Percentiles rank a stretch among this genome's conserved stretches.
Evolutionary conservation across 2,797 vertebrate species (phyloP).

Genomic region (Clarias platycephalus): DNA sequence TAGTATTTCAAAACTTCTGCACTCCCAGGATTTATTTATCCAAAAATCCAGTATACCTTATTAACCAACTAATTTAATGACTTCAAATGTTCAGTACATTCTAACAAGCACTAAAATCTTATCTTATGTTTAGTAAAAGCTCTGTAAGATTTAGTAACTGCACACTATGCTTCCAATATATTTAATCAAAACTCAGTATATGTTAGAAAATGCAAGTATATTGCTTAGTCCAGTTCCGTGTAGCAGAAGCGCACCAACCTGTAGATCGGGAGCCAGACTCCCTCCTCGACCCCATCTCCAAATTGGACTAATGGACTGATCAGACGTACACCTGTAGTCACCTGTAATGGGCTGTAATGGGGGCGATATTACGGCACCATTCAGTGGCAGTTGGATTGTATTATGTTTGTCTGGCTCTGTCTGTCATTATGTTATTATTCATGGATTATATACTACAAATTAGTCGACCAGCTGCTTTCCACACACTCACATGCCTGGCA

Average conservation of each 20-base stretch:
- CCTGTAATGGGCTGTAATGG: too few species aligned
- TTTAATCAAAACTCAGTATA: background rate
- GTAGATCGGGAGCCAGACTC: background rate
- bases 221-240: background rate
- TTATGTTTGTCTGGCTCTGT: slow-evolving; percentile 56
- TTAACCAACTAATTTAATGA: too few species aligned
- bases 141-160: too few species aligned
- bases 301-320: slow-evolving; percentile 33
- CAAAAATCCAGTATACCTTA: too few species aligned
- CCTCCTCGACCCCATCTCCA: slow-evolving; percentile 23
- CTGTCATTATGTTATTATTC: slow-evolving; percentile 54
- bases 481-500: too few species aligned
- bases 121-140: too few species aligned
- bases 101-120: too few species aligned
- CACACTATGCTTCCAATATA: background rate
- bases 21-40: too few species aligned
- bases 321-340: slow-evolving; percentile 19
- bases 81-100: too few species aligned
- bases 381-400: slow-evolving; percentile 47
- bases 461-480: too few species aligned
- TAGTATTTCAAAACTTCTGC: too few species aligned
- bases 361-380: too few species aligned
- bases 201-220: background rate
- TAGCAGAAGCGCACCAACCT: background rate
- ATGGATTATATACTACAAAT: slow-evolving; percentile 17